Percentiles rank a stretch among this genome's conserved stretches.
Conservation (phyloP, 1,140 invertebrate genomes). For the Hyles vespertilio region DNA sequence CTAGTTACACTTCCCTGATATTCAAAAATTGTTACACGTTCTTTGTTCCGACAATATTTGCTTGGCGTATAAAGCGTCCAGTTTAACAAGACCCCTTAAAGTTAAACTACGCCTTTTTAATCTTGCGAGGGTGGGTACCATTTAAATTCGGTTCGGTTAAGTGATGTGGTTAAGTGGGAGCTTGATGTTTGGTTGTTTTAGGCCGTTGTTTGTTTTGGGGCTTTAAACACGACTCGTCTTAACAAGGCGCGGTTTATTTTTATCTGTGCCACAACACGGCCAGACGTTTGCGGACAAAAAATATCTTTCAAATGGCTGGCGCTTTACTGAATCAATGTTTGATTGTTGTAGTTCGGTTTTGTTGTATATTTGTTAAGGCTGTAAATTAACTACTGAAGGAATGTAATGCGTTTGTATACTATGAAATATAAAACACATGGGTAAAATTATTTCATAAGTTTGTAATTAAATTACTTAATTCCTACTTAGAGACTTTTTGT, state of each 20-base stretch:
- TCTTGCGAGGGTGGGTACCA: slow-evolving; percentile 27
- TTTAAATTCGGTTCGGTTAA: slow-evolving; percentile 51
- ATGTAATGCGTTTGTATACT: neutral
- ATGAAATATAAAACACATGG: no score
- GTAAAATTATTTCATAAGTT: no score
- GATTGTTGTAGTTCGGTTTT: no score
- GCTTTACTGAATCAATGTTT: neutral
- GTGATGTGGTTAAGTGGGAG: slow-evolving; percentile 63
- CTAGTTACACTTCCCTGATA: slow-evolving; percentile 47
- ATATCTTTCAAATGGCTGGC: slow-evolving; percentile 5
- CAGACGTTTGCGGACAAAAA: slow-evolving; percentile 13
- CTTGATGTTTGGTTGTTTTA: slow-evolving; percentile 66
- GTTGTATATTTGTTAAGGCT: no score
- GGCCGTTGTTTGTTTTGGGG: slow-evolving; percentile 54
- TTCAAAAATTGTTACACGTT: slow-evolving; percentile 57
- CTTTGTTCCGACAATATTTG: slow-evolving; percentile 63
- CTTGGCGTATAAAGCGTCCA: slow-evolving; percentile 53
- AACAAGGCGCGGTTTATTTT: slow-evolving; percentile 57
- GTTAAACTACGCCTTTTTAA: slow-evolving; percentile 20
- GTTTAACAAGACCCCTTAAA: slow-evolving; percentile 31
- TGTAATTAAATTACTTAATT: no score
- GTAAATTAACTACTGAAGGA: neutral
- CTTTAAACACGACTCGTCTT: slow-evolving; percentile 55
- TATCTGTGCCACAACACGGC: slow-evolving; percentile 34
- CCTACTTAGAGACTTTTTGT: no score